Evolutionary conservation across 1,140 invertebrate species (phyloP), one percentile per base, ranked within the genome.

Genomic region (Capitella teleta): DNA sequence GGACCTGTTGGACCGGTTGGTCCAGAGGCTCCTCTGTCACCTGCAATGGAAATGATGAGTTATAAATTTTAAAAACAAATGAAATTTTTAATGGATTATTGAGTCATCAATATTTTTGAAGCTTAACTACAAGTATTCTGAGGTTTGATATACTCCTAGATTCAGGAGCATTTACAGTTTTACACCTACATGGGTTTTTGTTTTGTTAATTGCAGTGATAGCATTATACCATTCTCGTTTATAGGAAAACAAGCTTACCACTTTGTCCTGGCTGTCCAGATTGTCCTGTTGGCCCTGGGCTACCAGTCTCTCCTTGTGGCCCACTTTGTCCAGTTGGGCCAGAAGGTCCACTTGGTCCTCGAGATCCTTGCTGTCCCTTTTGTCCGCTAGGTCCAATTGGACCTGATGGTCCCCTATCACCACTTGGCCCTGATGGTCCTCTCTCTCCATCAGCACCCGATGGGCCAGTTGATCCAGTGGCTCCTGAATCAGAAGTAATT

Each of bases 201-300:
- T n/a, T n/a, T n/a, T n/a, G n/a, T n/a, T n/a, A n/a, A n/a, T n/a
- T n/a, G n/a, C n/a, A n/a, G n/a, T n/a, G n/a, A n/a, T n/a, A n/a
- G n/a, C n/a, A n/a, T n/a, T n/a, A n/a, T n/a, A n/a, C n/a, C n/a
- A n/a, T n/a, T 26, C 21, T 18, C n/a, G 24, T 12, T 12, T 47
- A 46, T 2, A 24, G 21, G 38, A 2, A 24, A 44, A 21, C 42
- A 12, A 26, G 24, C 8, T 28, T 21, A 26, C 81, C 21, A 58
- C 61, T 51, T 76, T 8, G 62, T 18, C 48, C 48, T 26, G 25
- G 12, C 32, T 16, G 21, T 32, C 49, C 49, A 14, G 12, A 6
- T 48, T 24, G 21, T 53, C 51, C 53, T 21, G 44, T 23, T 23
- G 19, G 14, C 14, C 53, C 52, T 16, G 44, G 42, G 8, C n/a